Evolutionary conservation across 2,113 vertebrate genomes (phyloP).

Genomic region (Stegastes partitus): DNA sequence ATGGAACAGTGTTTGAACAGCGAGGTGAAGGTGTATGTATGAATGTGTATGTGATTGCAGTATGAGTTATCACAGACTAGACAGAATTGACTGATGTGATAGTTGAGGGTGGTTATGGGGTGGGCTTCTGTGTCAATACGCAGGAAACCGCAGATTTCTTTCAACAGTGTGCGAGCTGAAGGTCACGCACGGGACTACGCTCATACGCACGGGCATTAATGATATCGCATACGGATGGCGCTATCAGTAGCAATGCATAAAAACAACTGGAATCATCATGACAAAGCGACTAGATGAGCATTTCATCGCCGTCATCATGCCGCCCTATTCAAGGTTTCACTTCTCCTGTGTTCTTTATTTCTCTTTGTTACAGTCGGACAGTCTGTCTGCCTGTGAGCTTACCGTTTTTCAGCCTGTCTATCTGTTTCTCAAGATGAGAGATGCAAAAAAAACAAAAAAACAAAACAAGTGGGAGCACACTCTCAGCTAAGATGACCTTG

Average conservation of each 20-base stretch:
- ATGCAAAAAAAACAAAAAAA: conserved; percentile 14
- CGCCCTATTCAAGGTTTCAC: conserved; percentile 6
- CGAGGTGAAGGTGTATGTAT: conserved; percentile 72
- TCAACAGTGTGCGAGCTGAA: conserved; percentile 53
- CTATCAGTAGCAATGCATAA: conserved; percentile 23
- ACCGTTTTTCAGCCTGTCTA: conserved; percentile 58
- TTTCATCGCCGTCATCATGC: conserved; percentile 12
- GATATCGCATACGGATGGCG: conserved; percentile 1
- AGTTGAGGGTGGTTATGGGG: conserved; percentile 64
- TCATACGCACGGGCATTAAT: conserved; percentile 8
- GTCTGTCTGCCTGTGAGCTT: conserved; percentile 41
- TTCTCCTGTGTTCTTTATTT: conserved; percentile 20
- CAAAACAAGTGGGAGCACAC: conserved; percentile 45
- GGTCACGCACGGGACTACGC: conserved; percentile 58
- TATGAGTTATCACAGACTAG: conserved; percentile 80
- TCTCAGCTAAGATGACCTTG: conserved; percentile 82
- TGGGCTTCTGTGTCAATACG: conserved; percentile 77
- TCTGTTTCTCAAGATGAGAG: conserved; percentile 57
- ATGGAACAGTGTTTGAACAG: conserved; percentile 79
- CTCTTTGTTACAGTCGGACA: conserved; percentile 39
- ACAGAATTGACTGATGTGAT: conserved; percentile 79
- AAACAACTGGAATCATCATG: neutral
- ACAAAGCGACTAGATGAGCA: conserved; percentile 22
- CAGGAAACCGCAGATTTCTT: conserved; percentile 51
- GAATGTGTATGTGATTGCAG: conserved; percentile 82